Base-by-base conservation (phyloP, 2,888 invertebrate genomes). In the Colostygia pectinataria region DNA sequence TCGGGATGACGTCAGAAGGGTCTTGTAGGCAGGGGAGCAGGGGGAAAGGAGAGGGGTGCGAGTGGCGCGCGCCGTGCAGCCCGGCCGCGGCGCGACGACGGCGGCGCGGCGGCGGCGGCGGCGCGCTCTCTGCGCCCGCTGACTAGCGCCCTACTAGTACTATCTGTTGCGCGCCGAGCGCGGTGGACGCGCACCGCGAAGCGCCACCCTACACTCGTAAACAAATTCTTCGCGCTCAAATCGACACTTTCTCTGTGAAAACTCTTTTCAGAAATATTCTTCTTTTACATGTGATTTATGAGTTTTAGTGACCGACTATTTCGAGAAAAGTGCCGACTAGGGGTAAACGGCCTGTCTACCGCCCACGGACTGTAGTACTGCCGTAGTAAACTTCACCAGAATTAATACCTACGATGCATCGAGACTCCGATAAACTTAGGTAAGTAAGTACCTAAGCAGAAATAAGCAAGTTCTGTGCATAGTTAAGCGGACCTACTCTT, bases 121-220 rank as follows among this genome's bases (percentile, higher is more conserved):
- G 6, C 63, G 64, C 59, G 45, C 34, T 37, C n/a, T 45, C 51
- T 37, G 39, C 50, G 45, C 6, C 31, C 51, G 41, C 24, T 20
- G 44, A 34, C 20, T 4, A 61, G 62, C 63, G 64, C 71, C 67
- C 76, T 74, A 74, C 67, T 76, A 71, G 65, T 69, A 71, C 72
- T 77, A 83, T 79, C 85, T 84, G 84, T 82, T 82, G 84, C 86
- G 82, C 87, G 81, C 77, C 74, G 83, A 76, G 76, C 83, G 83
- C 83, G 79, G 78, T 75, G 71, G 74, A 76, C 82, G 87, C 82
- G 77, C 73, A 60, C 54, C 60, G 53, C 61, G 61, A 65, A 63
- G 68, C 66, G 53, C 67, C 57, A 50, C 61, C 55, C 65, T 70
- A 58, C 66, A 66, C 73, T 65, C 76, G 79, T 84, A 86, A 85